Percentiles rank a stretch among this genome's conserved stretches.
Evolutionary conservation across 2,797 vertebrate species (phyloP).

Genomic region (Triplophysa yarkandensis): DNA sequence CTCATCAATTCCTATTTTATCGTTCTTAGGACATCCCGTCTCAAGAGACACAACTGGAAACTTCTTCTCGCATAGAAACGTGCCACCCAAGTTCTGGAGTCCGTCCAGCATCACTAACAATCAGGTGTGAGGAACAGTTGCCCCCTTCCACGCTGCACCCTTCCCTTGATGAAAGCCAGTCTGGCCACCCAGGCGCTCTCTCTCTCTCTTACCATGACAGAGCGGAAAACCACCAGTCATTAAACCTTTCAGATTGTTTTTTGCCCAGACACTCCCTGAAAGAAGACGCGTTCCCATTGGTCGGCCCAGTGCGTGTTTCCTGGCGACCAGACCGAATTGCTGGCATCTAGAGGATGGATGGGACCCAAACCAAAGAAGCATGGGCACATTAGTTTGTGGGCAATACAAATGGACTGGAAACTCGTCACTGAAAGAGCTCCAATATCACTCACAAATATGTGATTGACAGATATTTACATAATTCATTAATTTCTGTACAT

Average conservation of each 20-base stretch:
- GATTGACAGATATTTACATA: conserved; percentile 15
- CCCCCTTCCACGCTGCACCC: conserved; percentile 32
- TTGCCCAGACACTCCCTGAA: conserved; percentile 52
- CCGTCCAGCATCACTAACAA: conserved; percentile 55
- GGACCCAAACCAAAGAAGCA: conserved; percentile 24
- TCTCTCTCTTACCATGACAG: conserved; percentile 54
- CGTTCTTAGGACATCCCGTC: conserved; percentile 33
- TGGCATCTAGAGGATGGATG: conserved; percentile 31
- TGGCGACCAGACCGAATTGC: conserved; percentile 44
- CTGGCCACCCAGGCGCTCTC: conserved; percentile 55
- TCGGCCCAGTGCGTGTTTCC: conserved; percentile 40
- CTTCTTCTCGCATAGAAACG: conserved; percentile 47
- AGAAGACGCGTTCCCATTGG: conserved; percentile 47
- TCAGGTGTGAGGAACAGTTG: conserved; percentile 56
- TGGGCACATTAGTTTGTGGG: conserved; percentile 22
- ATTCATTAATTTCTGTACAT: conserved; percentile 6
- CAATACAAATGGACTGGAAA: conserved; percentile 33
- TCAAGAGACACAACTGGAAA: conserved; percentile 47
- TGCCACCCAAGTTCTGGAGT: conserved; percentile 60
- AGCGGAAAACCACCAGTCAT: conserved; percentile 54
- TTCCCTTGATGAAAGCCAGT: conserved; percentile 50
- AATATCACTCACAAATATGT: conserved; percentile 11
- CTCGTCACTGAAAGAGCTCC: conserved; percentile 15
- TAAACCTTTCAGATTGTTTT: conserved; percentile 54
- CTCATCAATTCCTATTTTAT: conserved; percentile 37